Base-by-base conservation (phyloP, 2,888 invertebrate genomes). In the Ophion costatus region DNA sequence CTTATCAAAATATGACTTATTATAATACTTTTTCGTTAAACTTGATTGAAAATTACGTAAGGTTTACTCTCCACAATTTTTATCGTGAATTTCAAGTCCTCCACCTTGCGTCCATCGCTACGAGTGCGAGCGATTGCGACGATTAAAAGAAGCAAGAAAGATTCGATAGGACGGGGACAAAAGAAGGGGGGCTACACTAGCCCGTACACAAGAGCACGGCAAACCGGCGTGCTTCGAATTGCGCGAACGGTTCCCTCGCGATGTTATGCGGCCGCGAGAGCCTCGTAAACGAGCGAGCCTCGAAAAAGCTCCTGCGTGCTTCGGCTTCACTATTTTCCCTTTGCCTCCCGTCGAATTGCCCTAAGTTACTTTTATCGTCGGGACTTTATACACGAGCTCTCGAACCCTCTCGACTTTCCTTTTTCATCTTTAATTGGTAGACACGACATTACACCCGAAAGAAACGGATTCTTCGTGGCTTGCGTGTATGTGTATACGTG, bases 361-460 rank as follows among this genome's bases (percentile, higher is more conserved):
- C 82, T 29, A 70, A 78, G 78, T 75, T 57, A 80, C 80, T 80
- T 83, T 76, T 74, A 63, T 59, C 84, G 56, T 71, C 61, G 33
- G 22, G 45, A 24, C 64, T 75, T 56, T 75, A 78, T 71, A 56
- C 64, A 63, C 63, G n/a, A 29, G 59, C 77, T 51, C 20, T 42
- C 22, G 45, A 24, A 63, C 38, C 38, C 67, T 29, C 79, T 61
- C n/a, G 22, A 45, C 24, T 45, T 82, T 82, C 59, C 64, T 82
- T 78, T 84, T 82, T 74, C 82, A 76, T 73, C 84, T 82, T 80
- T 77, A 84, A 84, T 82, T 82, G 84, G 86, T 82, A 79, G 84
- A 77, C 82, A 84, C 81, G 83, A 79, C 80, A 71, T 83, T 84
- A 67, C 66, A 45, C 38, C 71, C 75, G 33, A 81, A 86, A 86